phyloP scores from a whole-genome alignment of 2,888 invertebrate genomes.

The Tillus elongatus region DNA sequence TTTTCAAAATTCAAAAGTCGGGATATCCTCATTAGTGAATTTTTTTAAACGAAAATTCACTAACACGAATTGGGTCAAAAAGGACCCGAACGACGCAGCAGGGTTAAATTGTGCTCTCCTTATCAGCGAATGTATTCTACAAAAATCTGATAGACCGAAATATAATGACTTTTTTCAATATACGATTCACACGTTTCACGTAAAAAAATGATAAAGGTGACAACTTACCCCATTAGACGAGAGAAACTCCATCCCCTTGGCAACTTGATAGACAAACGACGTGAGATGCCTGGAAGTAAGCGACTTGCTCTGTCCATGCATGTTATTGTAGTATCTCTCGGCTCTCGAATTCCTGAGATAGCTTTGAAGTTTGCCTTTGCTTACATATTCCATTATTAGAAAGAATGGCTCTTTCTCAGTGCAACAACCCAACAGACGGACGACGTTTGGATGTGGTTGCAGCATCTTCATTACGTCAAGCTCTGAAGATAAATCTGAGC shows the following conservation, averaged over 20 bases:
- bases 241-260: slow-evolving; percentile 81
- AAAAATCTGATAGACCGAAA: too few relatives aligned
- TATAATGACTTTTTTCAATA: too few relatives aligned
- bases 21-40: too few relatives aligned
- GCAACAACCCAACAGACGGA: slow-evolving; percentile 79
- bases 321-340: slow-evolving; percentile 71
- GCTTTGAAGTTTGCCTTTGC: slow-evolving; percentile 80
- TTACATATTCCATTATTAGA: slow-evolving; percentile 87
- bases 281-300: slow-evolving; percentile 81
- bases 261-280: slow-evolving; percentile 85
- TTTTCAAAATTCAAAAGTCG: too few relatives aligned
- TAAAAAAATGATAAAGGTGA: too few relatives aligned
- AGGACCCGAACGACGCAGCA: too few relatives aligned
- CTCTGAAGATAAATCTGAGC: slow-evolving; percentile 78
- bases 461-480: slow-evolving; percentile 85
- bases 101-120: too few relatives aligned
- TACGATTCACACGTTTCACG: too few relatives aligned
- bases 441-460: slow-evolving; percentile 84
- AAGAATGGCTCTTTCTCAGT: slow-evolving; percentile 86
- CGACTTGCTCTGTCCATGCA: slow-evolving; percentile 65
- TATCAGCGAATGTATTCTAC: too few relatives aligned
- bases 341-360: slow-evolving; percentile 79
- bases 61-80: too few relatives aligned
- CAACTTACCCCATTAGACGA: slow-evolving; percentile 69
- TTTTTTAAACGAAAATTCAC: too few relatives aligned